phyloP scores from a whole-genome alignment of 2,888 invertebrate species.

The Anorthoa munda region DNA sequence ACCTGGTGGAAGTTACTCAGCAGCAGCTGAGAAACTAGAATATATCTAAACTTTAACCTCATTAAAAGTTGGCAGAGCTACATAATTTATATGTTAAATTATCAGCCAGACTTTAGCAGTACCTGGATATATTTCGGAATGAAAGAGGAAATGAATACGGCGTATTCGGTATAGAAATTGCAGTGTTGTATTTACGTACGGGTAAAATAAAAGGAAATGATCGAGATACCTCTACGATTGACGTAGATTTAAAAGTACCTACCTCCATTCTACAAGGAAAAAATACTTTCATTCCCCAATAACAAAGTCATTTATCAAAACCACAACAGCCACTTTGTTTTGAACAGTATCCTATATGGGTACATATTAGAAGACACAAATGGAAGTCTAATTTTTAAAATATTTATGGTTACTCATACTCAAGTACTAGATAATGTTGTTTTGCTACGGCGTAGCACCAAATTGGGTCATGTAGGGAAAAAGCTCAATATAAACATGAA shows the following conservation, averaged over 20 bases:
- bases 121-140: background rate
- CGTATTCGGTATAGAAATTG: background rate
- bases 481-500: background rate
- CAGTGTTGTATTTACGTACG: background rate
- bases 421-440: background rate
- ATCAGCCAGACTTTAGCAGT: background rate
- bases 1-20: background rate
- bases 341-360: background rate
- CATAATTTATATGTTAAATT: background rate
- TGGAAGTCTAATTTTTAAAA: conserved; percentile 1
- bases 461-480: background rate
- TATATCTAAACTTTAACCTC: background rate
- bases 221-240: background rate
- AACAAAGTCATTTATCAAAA: background rate
- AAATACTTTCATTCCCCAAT: background rate
- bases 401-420: background rate
- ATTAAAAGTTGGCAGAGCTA: background rate
- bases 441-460: background rate
- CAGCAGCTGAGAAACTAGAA: background rate
- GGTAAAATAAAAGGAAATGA: conserved; percentile 6
- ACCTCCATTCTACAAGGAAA: background rate
- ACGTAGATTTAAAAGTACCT: background rate
- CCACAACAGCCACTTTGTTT: background rate
- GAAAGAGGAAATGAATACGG: background rate
- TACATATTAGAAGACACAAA: background rate